Conservation (phyloP, 2,113 vertebrate genomes). For the Spea bombifrons region DNA sequence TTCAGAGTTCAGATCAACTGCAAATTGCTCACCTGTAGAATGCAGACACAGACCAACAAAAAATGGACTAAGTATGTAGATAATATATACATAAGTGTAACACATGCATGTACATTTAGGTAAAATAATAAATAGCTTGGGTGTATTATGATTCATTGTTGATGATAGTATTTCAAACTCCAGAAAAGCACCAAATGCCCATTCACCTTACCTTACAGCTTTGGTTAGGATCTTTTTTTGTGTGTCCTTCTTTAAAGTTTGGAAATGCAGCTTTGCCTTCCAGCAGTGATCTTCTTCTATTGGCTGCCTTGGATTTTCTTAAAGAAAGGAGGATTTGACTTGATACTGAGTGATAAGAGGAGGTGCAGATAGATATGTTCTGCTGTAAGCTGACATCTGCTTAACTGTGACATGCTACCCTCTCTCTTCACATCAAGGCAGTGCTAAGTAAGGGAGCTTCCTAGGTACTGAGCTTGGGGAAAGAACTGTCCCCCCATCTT, state of each 20-base stretch:
- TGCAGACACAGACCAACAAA: too few relatives aligned
- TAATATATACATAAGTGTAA: too few relatives aligned
- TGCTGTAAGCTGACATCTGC: conserved; percentile 22
- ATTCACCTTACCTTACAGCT: conserved; percentile 34
- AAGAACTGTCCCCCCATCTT: conserved; percentile 31
- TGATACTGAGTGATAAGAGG: conserved; percentile 31
- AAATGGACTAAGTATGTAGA: too few relatives aligned
- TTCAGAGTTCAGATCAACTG: too few relatives aligned
- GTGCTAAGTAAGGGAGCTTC: conserved; percentile 33
- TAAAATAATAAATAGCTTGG: background rate
- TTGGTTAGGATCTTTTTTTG: background rate
- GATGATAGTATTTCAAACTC: background rate
- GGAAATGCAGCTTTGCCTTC: conserved; percentile 16
- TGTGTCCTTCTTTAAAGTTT: conserved; percentile 40
- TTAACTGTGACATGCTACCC: conserved; percentile 3
- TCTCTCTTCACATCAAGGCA: conserved; percentile 22
- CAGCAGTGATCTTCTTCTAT: conserved; percentile 37
- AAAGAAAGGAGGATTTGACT: conserved; percentile 10
- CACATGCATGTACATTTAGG: background rate
- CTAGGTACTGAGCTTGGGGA: background rate
- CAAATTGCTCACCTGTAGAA: too few relatives aligned
- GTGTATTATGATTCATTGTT: background rate
- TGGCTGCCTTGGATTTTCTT: conserved; percentile 35
- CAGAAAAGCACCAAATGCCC: background rate
- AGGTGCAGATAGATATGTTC: conserved; percentile 15